Percentiles rank a stretch among this genome's conserved stretches.
Conservation (phyloP, 2,113 vertebrate genomes). For the Salvelinus namaycush region DNA sequence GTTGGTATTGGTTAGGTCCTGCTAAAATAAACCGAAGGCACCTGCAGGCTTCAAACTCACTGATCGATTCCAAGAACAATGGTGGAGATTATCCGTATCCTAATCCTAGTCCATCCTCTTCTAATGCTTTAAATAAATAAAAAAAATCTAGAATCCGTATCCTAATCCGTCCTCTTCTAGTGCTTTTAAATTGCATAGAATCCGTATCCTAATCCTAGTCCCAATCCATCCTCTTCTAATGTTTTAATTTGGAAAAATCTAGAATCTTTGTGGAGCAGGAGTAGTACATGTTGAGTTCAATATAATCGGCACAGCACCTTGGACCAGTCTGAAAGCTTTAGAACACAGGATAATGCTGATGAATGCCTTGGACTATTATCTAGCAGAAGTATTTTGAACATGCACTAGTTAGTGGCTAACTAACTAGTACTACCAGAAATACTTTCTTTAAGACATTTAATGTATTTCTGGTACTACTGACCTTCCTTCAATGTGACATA, state of each 20-base stretch:
- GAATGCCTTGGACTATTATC: conserved; percentile 25
- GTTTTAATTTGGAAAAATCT: conserved; percentile 58
- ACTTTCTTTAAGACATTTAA: no score
- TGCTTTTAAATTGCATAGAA: no score
- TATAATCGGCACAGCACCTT: conserved; percentile 38
- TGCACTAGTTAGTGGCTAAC: no score
- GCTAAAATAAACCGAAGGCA: conserved; percentile 65
- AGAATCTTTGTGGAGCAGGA: conserved; percentile 22
- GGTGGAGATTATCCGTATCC: conserved; percentile 52
- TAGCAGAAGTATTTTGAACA: background rate
- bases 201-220: no score
- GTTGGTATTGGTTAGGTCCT: conserved; percentile 56
- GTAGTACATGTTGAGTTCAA: conserved; percentile 54
- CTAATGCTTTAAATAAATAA: conserved; percentile 57
- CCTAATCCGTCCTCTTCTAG: conserved; percentile 46
- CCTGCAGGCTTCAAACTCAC: conserved; percentile 63
- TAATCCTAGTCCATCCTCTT: conserved; percentile 54
- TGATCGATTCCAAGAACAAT: conserved; percentile 49
- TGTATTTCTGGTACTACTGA: no score
- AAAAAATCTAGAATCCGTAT: conserved; percentile 43
- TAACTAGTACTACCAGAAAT: no score
- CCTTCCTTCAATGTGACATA: no score
- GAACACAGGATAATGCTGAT: conserved; percentile 51
- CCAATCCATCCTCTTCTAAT: conserved; percentile 25
- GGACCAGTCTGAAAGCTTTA: conserved; percentile 67